These are phyloP conservation scores for Heloderma charlesbogerti DNA, from an alignment of 2,113 vertebrate genomes.

Conservation along the genomic window DNA sequence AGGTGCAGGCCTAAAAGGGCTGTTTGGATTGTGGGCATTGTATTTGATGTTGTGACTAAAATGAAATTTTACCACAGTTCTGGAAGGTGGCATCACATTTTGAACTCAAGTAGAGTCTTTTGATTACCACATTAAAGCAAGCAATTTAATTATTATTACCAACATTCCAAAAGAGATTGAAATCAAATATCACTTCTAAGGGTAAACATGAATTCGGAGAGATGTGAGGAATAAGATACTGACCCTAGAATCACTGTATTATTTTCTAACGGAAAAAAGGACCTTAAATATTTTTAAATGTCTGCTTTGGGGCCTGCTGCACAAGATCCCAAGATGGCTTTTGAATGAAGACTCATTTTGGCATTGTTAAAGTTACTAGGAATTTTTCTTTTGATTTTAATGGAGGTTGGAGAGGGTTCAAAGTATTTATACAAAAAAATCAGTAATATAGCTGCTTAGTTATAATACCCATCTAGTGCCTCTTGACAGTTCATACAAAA, in stretches of 20 bases:
- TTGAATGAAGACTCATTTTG: conserved; percentile 30
- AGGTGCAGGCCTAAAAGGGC: not conserved
- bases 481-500: not conserved
- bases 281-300: conserved; percentile 19
- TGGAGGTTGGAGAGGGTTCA: not conserved
- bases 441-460: not conserved
- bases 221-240: not conserved
- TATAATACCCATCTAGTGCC: not conserved
- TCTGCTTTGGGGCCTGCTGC: not conserved
- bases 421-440: conserved; percentile 1
- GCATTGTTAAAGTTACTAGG: conserved; percentile 13
- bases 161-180: not conserved
- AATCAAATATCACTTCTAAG: not conserved
- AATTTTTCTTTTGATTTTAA: conserved; percentile 27
- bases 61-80: not conserved
- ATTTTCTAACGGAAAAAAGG: not conserved
- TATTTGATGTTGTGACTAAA: not conserved
- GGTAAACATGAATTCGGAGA: not conserved
- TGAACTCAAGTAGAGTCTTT: not conserved
- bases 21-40: not conserved
- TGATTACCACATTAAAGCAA: not conserved
- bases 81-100: not conserved
- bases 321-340: not conserved
- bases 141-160: not conserved
- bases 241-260: not conserved